Evolutionary conservation across 2,113 vertebrate genomes (phyloP).

Genomic region (Morone chrysops): DNA sequence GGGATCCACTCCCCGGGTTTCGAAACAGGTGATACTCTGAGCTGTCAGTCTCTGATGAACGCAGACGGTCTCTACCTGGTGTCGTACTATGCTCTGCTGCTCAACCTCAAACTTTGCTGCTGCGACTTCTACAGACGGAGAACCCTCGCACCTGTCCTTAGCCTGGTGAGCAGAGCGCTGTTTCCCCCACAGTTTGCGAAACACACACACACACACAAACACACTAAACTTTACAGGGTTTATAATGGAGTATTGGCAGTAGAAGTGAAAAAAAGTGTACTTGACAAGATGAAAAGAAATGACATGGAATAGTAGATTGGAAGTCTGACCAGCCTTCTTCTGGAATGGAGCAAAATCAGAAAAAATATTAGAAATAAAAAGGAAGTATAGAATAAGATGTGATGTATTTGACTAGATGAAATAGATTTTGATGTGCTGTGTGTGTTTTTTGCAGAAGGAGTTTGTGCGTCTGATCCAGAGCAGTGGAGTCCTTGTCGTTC

Average conservation of each 20-base stretch:
- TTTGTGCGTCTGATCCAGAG: slow-evolving; percentile 94
- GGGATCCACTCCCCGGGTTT: slow-evolving; percentile 92
- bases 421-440: neutral
- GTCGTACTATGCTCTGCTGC: slow-evolving; percentile 92
- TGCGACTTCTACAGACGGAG: slow-evolving; percentile 92
- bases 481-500: slow-evolving; percentile 93
- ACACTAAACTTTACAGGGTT: no score
- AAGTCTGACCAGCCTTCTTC: no score
- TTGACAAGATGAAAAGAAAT: no score
- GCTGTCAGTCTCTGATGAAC: slow-evolving; percentile 93
- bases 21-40: slow-evolving; percentile 86
- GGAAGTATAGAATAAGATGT: no score
- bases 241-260: no score
- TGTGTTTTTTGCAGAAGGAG: slow-evolving; percentile 87
- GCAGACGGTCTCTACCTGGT: slow-evolving; percentile 94
- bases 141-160: slow-evolving; percentile 66
- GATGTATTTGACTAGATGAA: no score
- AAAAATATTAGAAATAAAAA: no score
- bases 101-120: slow-evolving; percentile 95
- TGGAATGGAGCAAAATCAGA: no score
- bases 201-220: no score
- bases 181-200: no score
- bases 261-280: no score
- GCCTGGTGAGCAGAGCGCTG: slow-evolving; percentile 56
- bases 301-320: no score